Percentiles rank a stretch among this genome's conserved stretches.
Evolutionary conservation across 2,113 vertebrate genomes (phyloP).

Genomic region (Halichoeres trimaculatus): DNA sequence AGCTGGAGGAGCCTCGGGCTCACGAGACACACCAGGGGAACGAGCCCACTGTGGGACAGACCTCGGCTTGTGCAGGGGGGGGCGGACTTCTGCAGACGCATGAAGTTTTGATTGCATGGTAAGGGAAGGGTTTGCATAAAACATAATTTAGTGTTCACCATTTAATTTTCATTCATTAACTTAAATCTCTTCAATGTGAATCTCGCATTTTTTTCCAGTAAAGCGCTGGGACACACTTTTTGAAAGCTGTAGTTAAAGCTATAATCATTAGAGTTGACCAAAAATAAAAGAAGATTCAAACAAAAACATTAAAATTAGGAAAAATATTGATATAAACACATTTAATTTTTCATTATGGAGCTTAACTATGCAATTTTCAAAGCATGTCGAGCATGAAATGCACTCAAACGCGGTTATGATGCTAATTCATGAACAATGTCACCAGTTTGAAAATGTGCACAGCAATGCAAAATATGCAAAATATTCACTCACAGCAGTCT

Average conservation of each 20-base stretch:
- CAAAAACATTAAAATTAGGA: too few species aligned
- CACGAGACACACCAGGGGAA: constrained; percentile 19
- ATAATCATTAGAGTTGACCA: too few species aligned
- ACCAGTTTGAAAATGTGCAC: neutral
- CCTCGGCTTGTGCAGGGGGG: neutral
- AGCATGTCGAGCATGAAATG: neutral
- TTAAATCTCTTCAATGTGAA: too few species aligned
- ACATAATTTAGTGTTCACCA: neutral
- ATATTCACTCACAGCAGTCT: neutral
- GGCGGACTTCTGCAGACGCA: constrained; percentile 14
- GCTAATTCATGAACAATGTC: too few species aligned
- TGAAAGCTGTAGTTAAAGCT: neutral
- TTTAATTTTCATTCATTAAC: too few species aligned
- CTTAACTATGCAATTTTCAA: too few species aligned
- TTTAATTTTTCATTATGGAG: too few species aligned
- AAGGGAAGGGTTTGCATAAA: neutral
- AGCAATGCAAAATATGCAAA: neutral
- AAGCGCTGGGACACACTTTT: too few species aligned
- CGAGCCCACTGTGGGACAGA: constrained; percentile 6
- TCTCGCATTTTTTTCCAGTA: too few species aligned
- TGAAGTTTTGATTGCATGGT: neutral
- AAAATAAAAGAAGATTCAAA: neutral
- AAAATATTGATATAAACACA: too few species aligned
- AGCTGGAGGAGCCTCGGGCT: constrained; percentile 9
- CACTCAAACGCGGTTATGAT: too few species aligned